A percentile compares a stretch with the other conserved stretches of the same genome.
These are phyloP conservation scores for Sclerodermus sp. DNA, from an alignment of 2,888 invertebrate genomes.

Conservation along the genomic window DNA sequence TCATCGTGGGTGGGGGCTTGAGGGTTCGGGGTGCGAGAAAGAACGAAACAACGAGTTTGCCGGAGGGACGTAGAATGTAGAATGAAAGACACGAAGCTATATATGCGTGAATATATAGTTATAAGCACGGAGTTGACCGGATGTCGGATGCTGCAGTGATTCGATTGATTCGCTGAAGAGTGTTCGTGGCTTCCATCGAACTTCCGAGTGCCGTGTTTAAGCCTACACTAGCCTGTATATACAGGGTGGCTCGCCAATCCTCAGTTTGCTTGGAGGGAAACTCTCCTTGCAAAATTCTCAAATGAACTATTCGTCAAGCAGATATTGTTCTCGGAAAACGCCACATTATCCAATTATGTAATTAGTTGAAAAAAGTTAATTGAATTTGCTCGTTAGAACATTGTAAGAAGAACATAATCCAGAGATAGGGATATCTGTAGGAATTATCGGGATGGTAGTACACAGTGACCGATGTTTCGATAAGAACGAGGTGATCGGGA, in stretches of 20 bases:
- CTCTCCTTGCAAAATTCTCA: background rate
- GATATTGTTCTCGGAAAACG: no score
- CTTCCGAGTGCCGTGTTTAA: conserved; percentile 45
- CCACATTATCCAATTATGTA: no score
- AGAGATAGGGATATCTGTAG: no score
- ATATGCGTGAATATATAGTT: background rate
- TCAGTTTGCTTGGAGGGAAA: no score
- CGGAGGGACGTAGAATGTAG: conserved; percentile 1
- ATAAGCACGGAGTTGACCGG: conserved; percentile 34
- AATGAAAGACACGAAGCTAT: conserved; percentile 3
- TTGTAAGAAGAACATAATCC: no score
- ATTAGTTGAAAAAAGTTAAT: no score
- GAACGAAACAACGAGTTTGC: conserved; percentile 3
- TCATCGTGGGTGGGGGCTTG: background rate
- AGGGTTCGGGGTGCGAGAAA: background rate
- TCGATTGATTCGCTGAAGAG: conserved; percentile 46
- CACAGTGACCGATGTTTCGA: background rate
- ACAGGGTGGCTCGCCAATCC: no score
- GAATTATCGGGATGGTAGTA: background rate
- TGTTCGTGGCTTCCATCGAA: conserved; percentile 37
- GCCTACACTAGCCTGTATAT: no score
- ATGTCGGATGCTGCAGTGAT: conserved; percentile 47
- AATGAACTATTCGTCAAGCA: no score
- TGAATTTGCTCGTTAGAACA: no score
- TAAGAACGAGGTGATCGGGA: background rate